Base-by-base conservation (phyloP, 2,888 invertebrate species). In the Caenorhabditis angaria region DNA sequence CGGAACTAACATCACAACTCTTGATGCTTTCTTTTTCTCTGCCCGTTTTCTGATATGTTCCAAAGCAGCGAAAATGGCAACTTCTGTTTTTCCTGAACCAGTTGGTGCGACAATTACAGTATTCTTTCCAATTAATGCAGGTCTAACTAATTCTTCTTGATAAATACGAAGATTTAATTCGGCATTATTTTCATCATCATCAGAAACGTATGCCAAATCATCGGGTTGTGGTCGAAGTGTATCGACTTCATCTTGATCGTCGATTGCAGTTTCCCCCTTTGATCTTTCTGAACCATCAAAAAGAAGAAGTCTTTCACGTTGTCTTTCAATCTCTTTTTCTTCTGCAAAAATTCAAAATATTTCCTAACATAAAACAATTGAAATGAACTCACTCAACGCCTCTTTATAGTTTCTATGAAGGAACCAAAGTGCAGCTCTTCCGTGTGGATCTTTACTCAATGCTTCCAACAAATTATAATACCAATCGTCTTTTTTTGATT, bases 91-190 rank as follows among this genome's bases (percentile, higher is more conserved):
- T 65, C 86, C 86, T 14, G 82, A 71, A n/a, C 86, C 86, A 1
- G 86, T 86, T 5, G 86, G 86, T 0, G 86, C 86, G n/a, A 83
- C 83, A 50, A 86, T 77, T 2, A 86, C 78, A n/a, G 76, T 71
- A 54, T 85, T 86, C 32, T 70, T 64, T 24, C 82, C 82, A 20
- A 51, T 53, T 22, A 78, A 48, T 25, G 77, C 78, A 8, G 73
- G 57, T 41, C 70, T 60, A 2, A 69, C 76, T 27, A 83, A 51
- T 27, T 84, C 83, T 51, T 75, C 72, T 57, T 84, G 84, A 55
- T 84, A 84, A 8, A 58, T 27, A 14, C 83, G 72, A n/a, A 84
- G 71, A 1, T 62, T 25, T 5, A 79, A 54, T 10, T 63, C 59
- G 2, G 24, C 24, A 1, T 27, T 28, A 12, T 65, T 69, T 3